Conservation (phyloP, 2,888 invertebrate species). For the Rhogogaster chlorosoma region DNA sequence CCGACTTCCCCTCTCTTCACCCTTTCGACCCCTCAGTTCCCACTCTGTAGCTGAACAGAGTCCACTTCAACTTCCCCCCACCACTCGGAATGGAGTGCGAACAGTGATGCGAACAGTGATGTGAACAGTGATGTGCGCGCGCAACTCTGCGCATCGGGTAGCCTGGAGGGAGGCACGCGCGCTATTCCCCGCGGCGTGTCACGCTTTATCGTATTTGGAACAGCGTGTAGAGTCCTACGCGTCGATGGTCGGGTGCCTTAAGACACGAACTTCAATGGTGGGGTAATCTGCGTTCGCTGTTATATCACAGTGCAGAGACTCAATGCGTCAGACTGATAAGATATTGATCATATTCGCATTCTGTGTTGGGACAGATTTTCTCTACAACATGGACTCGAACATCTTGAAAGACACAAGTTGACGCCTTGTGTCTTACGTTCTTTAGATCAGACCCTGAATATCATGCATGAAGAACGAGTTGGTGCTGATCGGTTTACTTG, state of each 20-base stretch:
- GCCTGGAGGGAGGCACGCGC: slow-evolving; percentile 66
- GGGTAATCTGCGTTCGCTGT: not conserved
- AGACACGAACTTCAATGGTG: slow-evolving; percentile 7
- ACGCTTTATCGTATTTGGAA: slow-evolving; percentile 29
- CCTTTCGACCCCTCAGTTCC: slow-evolving; percentile 61
- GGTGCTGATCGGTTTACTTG: not conserved
- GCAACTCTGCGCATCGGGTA: slow-evolving; percentile 61
- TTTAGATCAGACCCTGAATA: not conserved
- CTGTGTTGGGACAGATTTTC: not conserved
- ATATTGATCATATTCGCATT: not conserved
- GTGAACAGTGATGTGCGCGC: slow-evolving; percentile 71
- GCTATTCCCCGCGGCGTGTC: slow-evolving; percentile 54
- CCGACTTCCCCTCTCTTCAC: slow-evolving; percentile 66
- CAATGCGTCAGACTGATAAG: not conserved
- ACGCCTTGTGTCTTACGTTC: not conserved
- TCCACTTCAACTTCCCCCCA: slow-evolving; percentile 65
- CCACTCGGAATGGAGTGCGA: slow-evolving; percentile 56
- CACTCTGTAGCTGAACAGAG: slow-evolving; percentile 49
- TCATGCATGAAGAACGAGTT: not conserved
- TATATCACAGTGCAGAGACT: not conserved
- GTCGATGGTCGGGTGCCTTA: slow-evolving; percentile 20
- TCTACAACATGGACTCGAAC: not conserved
- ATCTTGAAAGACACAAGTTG: not conserved
- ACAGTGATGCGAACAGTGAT: slow-evolving; percentile 61
- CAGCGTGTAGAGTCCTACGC: not conserved